Base-by-base conservation (phyloP, 2,113 vertebrate species). In the Pedionomus torquatus region DNA sequence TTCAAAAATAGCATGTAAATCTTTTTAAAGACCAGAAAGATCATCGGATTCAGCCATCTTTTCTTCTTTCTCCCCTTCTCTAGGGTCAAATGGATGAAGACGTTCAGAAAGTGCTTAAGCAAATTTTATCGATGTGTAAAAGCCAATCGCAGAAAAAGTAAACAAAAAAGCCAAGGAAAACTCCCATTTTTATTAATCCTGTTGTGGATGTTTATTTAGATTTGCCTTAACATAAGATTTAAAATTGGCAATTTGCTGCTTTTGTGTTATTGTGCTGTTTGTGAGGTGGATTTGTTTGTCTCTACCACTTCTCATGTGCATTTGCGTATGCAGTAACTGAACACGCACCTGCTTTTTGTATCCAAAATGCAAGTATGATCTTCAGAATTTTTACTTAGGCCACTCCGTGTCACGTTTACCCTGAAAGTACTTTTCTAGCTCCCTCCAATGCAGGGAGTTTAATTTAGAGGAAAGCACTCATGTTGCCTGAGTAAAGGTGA, bases 81-180 rank as follows among this genome's bases (percentile, higher is more conserved):
- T 96, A 99, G 99, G 99, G 99, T 96, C 99, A 99, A 93, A 99
- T 99, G 99, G 99, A 99, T 97, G 99, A 99, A 98, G 99, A 99
- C 52, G 99, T 99, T 60, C 99, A 99, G 97, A 99, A 99, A 97
- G 99, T 99, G 78, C 98, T 99, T 95, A 99, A 99, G 94, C 99
- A 99, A 94, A 99, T 99, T 81, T 98, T 99, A 63, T 99, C 99
- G 3, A 99, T 99, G 99, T 99, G 99, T 97, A 99, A 99, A 98
- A 98, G 98, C 98, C 99, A 99, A 78, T 98, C 98, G 33, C 99
- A 99, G 95, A 98, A 99, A 94, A 99, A 99, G 98, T 99, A 98
- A 98, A 96, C 20, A 77, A 72, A 85, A 80, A 80, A 28, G 51
- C 80, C 82, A 84, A 81, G 71, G 41, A 94, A 81, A 95, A 64